Evolutionary conservation across 2,888 invertebrate genomes (phyloP), one percentile per base, ranked within the genome.

Genomic region (Cabera pusaria): DNA sequence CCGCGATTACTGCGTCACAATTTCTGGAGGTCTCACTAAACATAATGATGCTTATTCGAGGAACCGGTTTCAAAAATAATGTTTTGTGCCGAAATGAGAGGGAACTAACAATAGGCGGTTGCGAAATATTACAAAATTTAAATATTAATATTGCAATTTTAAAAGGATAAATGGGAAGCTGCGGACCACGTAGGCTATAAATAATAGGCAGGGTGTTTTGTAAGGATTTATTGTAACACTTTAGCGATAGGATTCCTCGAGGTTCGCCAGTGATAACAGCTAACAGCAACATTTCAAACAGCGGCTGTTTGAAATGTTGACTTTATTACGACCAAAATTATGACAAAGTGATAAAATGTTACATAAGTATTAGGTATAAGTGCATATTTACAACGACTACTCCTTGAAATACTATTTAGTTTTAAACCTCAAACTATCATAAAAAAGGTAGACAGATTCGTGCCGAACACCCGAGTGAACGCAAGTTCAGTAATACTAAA

Each of bases 41-140:
- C 23, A 31, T 47, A 43, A 43, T 44, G 40, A 47, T 35, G 38
- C 34, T 44, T 37, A 44, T 45, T 47, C 34, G 28, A 34, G 21
- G 17, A 37, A 45, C 52, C 28, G 36, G 49, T 47, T 55, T 49
- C 48, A 22, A 49, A 44, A 44, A 57, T 49, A 31, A 54, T 17
- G 37, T 52, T 58, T 51, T 49, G 42, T 47, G 43, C 44, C 40
- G 32, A 57, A 49, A 51, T 50, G 43, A 34, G 40, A 49, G 43
- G 32, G 51, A 53, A 49, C 38, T 38, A 44, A 55, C 51, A 59
- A 65, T 55, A 35, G 46, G 12, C 7, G 14, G 20, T 27, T 6
- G 40, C 25, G 31, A 32, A 44, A 42, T 35, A 19, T 41, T 40
- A 29, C 39, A 27, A 10, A 42, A 40, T 32, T 48, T 31, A 34